Evolutionary conservation across 2,113 vertebrate genomes (phyloP).

Genomic region (Porphyrio hochstetteri): DNA sequence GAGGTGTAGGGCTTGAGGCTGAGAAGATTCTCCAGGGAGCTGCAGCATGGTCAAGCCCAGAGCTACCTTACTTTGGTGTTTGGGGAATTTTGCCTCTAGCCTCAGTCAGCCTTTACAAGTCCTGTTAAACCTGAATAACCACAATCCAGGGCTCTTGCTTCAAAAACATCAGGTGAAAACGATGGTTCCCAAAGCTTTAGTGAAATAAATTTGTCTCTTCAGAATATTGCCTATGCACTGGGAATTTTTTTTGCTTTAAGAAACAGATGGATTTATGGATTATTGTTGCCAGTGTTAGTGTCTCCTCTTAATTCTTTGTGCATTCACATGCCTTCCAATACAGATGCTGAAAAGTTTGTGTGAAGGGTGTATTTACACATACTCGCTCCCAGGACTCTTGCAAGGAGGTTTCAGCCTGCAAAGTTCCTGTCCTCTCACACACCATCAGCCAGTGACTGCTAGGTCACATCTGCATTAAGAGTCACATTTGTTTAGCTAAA

Average conservation of each 20-base stretch:
- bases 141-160: constrained; percentile 18
- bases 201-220: not conserved
- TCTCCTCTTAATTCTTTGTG: not conserved
- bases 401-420: not conserved
- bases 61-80: not conserved
- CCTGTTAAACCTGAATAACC: constrained; percentile 57
- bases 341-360: not conserved
- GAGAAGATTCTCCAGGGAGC: not conserved
- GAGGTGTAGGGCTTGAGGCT: rapidly evolving
- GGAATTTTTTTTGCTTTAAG: not conserved
- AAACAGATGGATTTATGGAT: not conserved
- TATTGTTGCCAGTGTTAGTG: not conserved
- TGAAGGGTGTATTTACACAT: not conserved
- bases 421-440: not conserved
- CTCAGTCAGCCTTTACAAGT: not conserved
- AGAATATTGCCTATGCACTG: not conserved
- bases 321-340: not conserved
- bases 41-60: not conserved
- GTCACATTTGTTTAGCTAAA: not conserved
- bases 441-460: not conserved
- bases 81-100: not conserved
- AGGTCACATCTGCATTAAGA: not conserved
- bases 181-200: not conserved
- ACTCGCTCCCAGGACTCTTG: not conserved
- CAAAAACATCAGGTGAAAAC: not conserved